Evolutionary conservation across 2,797 vertebrate genomes (phyloP).

Genomic region (Hyperoplus immaculatus): DNA sequence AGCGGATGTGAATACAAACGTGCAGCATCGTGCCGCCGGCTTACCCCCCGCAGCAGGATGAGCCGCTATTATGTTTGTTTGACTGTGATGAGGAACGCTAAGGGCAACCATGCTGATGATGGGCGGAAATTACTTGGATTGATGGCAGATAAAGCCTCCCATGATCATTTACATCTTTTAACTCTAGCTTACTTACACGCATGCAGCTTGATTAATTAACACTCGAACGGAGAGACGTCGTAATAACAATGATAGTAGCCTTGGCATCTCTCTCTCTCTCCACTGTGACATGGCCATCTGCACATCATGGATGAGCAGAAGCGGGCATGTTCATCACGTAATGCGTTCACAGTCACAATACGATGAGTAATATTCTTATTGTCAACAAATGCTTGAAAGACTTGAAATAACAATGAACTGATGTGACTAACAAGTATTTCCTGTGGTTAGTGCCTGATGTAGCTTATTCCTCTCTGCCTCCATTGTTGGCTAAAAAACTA

Average conservation of each 20-base stretch:
- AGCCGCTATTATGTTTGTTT: conserved; percentile 33
- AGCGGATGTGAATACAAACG: conserved; percentile 24
- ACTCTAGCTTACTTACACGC: conserved; percentile 44
- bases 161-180: conserved; percentile 63
- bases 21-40: conserved; percentile 8
- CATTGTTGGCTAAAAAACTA: too few species aligned
- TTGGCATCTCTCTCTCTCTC: conserved; percentile 8
- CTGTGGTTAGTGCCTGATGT: too few species aligned
- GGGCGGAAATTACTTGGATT: conserved; percentile 57
- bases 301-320: conserved; percentile 1
- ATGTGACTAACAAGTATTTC: too few species aligned
- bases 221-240: conserved; percentile 34
- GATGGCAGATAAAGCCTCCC: conserved; percentile 58
- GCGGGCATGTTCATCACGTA: conserved; percentile 3
- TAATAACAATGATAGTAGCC: conserved; percentile 26
- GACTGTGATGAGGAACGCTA: conserved; percentile 33
- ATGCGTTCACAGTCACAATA: conserved; percentile 2
- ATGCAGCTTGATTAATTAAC: conserved; percentile 59
- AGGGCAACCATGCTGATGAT: conserved; percentile 47
- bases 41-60: conserved; percentile 29
- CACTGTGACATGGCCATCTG: conserved; percentile 18
- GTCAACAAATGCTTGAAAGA: neutral
- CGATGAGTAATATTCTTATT: neutral
- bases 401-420: too few species aligned
- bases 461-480: too few species aligned